Conservation (phyloP, 2,797 vertebrate species). For the Xerus rutilus region DNA sequence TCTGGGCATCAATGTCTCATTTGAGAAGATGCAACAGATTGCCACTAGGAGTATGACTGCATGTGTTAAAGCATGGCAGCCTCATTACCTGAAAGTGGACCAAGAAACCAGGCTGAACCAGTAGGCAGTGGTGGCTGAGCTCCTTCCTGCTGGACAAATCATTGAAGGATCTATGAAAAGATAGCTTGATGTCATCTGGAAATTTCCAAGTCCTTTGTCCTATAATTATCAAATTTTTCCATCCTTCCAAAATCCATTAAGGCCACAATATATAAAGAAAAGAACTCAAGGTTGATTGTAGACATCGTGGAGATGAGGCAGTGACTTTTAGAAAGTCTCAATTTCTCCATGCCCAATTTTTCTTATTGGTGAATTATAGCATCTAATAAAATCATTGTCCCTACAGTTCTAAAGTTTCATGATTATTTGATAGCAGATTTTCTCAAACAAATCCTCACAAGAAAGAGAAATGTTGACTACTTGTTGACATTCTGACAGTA, state of each 20-base stretch:
- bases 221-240: neutral
- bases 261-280: neutral
- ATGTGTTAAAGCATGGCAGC: neutral
- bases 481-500: neutral
- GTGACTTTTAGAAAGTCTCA: neutral
- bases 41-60: neutral
- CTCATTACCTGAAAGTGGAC: neutral
- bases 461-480: neutral
- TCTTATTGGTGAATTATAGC: slow-evolving; percentile 9
- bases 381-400: neutral
- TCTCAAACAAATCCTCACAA: slow-evolving; percentile 11
- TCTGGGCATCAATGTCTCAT: neutral
- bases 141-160: neutral
- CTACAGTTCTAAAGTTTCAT: neutral
- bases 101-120: neutral
- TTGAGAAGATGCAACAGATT: neutral
- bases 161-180: neutral
- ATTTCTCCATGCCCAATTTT: neutral
- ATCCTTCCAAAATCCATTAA: slow-evolving; percentile 49
- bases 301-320: neutral
- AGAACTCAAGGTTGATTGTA: neutral
- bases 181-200: neutral
- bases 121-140: neutral
- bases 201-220: neutral
- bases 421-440: neutral